Base-by-base conservation (phyloP, 2,888 invertebrate species). In the Polydesmus complanatus region DNA sequence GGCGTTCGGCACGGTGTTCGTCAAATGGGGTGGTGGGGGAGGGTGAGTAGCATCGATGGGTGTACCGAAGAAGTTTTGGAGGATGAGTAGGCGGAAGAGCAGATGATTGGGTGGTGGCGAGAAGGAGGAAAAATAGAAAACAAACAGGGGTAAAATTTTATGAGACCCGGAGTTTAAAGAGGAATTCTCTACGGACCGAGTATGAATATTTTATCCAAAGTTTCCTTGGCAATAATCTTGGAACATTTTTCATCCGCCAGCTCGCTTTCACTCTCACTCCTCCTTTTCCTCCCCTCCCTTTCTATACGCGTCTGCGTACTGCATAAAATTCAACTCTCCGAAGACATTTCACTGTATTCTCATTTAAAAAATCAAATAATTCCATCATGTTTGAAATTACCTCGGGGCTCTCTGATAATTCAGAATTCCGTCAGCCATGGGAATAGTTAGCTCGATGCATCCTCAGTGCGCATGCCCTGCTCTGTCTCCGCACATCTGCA, bases 161-260 rank as follows among this genome's bases (percentile, higher is more conserved):
- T 49, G 61, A 61, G 56, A 50, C 27, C 47, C 25, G 27, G 25
- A 11, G 50, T 58, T 27, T 23, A 50, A 55, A 56, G 56, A 56
- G 61, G 61, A 56, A 48, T 27, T 56, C 61, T 51, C 61, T 19
- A 19, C 21, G 23, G 61, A 27, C 23, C 55, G 51, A 54, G 61
- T 56, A 61, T 61, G 61, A 57, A 61, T 61, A 61, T 61, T 61
- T 61, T 61, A 61, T 58, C 56, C 27, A 58, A 61, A 56, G 60
- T 60, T 61, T 61, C 61, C 61, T 56, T 53, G 53, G 61, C 61
- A 61, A 61, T 61, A 61, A 61, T 61, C 61, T 58, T 51, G 37
- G 47, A 58, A 51, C 61, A 61, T 61, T 61, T 61, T 61, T 61
- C 61, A 61, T 61, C 49, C 61, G 56, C 19, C n/a, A 25, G 25